Conservation (phyloP, 2,113 vertebrate genomes). For the Crotalus horridus region DNA sequence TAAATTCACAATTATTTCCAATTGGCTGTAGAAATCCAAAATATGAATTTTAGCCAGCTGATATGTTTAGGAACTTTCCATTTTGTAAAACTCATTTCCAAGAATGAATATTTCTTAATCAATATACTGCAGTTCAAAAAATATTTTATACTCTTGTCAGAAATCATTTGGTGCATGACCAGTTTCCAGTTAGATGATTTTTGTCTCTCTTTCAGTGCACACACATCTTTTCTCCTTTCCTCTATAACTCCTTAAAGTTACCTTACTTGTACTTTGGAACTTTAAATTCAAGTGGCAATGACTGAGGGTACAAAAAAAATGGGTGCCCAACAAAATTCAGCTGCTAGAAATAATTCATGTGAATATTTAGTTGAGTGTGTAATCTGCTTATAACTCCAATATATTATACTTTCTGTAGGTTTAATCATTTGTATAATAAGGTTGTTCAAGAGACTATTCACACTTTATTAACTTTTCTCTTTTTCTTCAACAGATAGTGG, state of each 20-base stretch:
- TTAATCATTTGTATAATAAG: not conserved
- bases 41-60: conserved; percentile 25
- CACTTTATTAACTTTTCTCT: not conserved
- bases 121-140: conserved; percentile 32
- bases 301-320: not conserved
- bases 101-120: not conserved
- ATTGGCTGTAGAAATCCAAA: conserved; percentile 16
- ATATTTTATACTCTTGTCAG: conserved; percentile 23
- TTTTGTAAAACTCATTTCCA: conserved; percentile 35
- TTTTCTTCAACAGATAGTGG: not conserved
- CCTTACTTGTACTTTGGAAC: not conserved
- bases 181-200: conserved; percentile 9
- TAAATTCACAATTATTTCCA: conserved; percentile 39
- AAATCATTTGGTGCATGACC: conserved; percentile 28
- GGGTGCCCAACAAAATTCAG: not conserved
- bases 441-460: not conserved
- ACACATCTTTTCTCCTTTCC: conserved; percentile 11
- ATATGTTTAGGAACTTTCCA: conserved; percentile 19
- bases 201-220: not conserved
- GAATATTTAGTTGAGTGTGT: not conserved
- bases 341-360: not conserved
- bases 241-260: conserved; percentile 1
- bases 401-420: not conserved
- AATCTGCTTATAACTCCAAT: not conserved
- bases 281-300: conserved; percentile 18